Evolutionary conservation across 2,797 vertebrate genomes (phyloP).

Genomic region (Coccyzus lansbergi): DNA sequence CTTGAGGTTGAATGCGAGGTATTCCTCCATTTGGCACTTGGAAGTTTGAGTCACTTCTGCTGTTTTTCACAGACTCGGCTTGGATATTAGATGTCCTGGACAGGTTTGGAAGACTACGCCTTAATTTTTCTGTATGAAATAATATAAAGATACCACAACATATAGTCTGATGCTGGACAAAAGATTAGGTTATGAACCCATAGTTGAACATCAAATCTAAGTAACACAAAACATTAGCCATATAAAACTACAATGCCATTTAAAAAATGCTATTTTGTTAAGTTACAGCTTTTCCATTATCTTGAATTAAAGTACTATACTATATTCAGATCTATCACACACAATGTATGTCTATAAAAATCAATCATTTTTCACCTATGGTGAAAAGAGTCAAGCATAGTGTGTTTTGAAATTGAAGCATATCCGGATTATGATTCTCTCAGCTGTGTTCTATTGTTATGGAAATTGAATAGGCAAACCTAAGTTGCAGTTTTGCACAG

Average conservation of each 20-base stretch:
- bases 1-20: slow-evolving; percentile 91
- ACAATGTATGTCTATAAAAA: not conserved
- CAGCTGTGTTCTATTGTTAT: not conserved
- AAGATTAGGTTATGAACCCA: not conserved
- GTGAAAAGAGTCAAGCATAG: not conserved
- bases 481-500: not conserved
- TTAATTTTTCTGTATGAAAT: slow-evolving; percentile 89
- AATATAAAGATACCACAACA: slow-evolving; percentile 17
- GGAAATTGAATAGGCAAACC: not conserved
- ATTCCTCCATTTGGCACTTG: slow-evolving; percentile 97
- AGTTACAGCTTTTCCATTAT: not conserved
- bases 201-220: not conserved
- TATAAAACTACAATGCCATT: not conserved
- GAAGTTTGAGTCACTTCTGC: slow-evolving; percentile 96
- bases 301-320: not conserved
- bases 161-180: not conserved
- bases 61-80: slow-evolving; percentile 94
- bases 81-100: slow-evolving; percentile 85
- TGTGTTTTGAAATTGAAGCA: not conserved
- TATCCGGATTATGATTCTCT: not conserved
- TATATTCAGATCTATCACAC: not conserved
- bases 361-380: not conserved
- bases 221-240: not conserved
- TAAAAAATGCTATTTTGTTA: not conserved
- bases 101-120: slow-evolving; percentile 98